Evolutionary conservation across 1,140 invertebrate species (phyloP).

Genomic region (Episyrphus balteatus): DNA sequence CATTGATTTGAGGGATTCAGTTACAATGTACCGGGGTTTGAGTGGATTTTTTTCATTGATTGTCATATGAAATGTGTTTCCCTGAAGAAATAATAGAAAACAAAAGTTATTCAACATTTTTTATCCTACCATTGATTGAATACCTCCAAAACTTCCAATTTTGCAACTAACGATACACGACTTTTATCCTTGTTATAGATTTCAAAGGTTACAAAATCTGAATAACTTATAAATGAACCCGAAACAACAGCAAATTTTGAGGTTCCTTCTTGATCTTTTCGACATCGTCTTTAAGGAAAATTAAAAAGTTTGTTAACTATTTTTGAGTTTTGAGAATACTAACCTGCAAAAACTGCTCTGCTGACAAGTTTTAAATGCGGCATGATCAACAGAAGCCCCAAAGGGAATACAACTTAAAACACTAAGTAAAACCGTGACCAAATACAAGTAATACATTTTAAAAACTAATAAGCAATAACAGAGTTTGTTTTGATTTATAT

Average conservation of each 20-base stretch:
- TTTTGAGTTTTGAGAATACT: conserved; percentile 15
- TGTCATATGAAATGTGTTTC: conserved; percentile 69
- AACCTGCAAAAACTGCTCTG: conserved; percentile 94
- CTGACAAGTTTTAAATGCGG: conserved; percentile 89
- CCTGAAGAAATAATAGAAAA: conserved; percentile 13
- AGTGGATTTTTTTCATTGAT: conserved; percentile 76
- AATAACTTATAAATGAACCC: conserved; percentile 53
- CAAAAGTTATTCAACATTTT: no score
- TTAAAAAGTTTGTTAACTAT: neutral
- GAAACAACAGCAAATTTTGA: conserved; percentile 65
- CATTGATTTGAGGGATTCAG: conserved; percentile 60
- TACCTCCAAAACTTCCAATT: conserved; percentile 55
- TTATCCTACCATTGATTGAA: no score
- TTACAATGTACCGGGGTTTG: conserved; percentile 67
- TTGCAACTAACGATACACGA: conserved; percentile 44
- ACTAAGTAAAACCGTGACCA: no score
- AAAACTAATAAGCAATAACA: no score
- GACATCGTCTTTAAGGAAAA: conserved; percentile 54
- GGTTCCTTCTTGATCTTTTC: conserved; percentile 47
- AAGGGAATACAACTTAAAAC: neutral
- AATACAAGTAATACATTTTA: no score
- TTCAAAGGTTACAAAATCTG: conserved; percentile 53
- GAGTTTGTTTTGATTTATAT: no score
- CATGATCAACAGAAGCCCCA: conserved; percentile 57
- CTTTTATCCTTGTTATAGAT: conserved; percentile 60